A percentile compares a stretch with the other conserved stretches of the same genome.
Evolutionary conservation across 2,888 invertebrate genomes (phyloP).

Genomic region (Periphyllus acericola): DNA sequence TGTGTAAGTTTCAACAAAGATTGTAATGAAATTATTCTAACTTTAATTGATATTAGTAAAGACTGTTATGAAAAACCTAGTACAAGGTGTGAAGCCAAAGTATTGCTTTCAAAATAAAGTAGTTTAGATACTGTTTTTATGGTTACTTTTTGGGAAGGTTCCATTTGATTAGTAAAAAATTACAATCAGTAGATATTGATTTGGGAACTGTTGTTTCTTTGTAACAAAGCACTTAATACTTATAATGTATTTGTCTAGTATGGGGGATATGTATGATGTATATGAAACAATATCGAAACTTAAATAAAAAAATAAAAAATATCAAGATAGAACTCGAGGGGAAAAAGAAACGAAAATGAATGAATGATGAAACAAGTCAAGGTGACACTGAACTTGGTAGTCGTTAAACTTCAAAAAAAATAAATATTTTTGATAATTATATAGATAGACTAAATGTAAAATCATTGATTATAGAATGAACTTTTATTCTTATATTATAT

Average conservation of each 20-base stretch:
- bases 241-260: neutral
- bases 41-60: too few relatives aligned
- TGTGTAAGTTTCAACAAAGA: too few relatives aligned
- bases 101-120: slow-evolving; percentile 7
- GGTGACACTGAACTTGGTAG: slow-evolving; percentile 25
- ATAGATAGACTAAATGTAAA: slow-evolving; percentile 27
- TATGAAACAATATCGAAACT: slow-evolving; percentile 18
- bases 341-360: slow-evolving; percentile 11
- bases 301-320: slow-evolving; percentile 13
- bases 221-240: neutral
- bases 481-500: too few relatives aligned
- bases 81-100: too few relatives aligned
- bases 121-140: slow-evolving; percentile 3
- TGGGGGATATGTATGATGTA: slow-evolving; percentile 13
- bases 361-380: slow-evolving; percentile 23
- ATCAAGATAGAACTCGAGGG: slow-evolving; percentile 3
- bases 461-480: too few relatives aligned
- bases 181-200: neutral
- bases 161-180: neutral
- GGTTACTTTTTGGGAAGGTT: slow-evolving; percentile 13
- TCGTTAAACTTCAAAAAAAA: neutral
- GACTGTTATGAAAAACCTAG: too few relatives aligned
- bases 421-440: slow-evolving; percentile 20
- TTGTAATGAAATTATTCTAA: too few relatives aligned
- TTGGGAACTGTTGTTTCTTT: slow-evolving; percentile 4